Conservation (phyloP, 2,797 vertebrate species). For the Echeneis naucrates region DNA sequence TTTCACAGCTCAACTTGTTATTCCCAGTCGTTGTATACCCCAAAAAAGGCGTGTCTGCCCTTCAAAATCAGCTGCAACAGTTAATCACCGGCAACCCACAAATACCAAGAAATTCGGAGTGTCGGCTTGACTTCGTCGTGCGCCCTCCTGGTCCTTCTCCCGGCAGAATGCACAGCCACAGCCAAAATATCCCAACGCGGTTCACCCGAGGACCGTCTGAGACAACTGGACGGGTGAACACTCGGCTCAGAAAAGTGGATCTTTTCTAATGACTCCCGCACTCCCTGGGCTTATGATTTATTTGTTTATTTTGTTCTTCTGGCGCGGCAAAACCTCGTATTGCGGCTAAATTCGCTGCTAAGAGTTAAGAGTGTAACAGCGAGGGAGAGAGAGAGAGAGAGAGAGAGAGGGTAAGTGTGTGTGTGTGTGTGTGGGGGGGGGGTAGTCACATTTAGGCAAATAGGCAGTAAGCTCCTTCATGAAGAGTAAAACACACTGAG, state of each 20-base stretch:
- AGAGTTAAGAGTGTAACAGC: slow-evolving; percentile 51
- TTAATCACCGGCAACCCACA: slow-evolving; percentile 44
- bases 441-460: slow-evolving; percentile 10
- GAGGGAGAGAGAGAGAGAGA: slow-evolving; percentile 13
- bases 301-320: slow-evolving; percentile 45
- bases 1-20: slow-evolving; percentile 41
- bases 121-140: slow-evolving; percentile 57
- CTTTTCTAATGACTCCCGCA: slow-evolving; percentile 47
- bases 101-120: slow-evolving; percentile 28
- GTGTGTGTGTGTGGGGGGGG: neutral
- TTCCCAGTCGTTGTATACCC: slow-evolving; percentile 53
- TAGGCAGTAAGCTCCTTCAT: slow-evolving; percentile 6
- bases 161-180: slow-evolving; percentile 47
- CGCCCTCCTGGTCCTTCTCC: slow-evolving; percentile 55
- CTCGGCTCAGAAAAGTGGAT: slow-evolving; percentile 48
- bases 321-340: slow-evolving; percentile 49
- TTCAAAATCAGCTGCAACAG: slow-evolving; percentile 43
- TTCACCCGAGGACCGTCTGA: slow-evolving; percentile 5
- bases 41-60: slow-evolving; percentile 43
- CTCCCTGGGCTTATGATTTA: slow-evolving; percentile 32
- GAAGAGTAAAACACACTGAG: slow-evolving; percentile 18
- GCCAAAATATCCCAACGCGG: slow-evolving; percentile 62
- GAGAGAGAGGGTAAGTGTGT: slow-evolving; percentile 16
- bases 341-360: slow-evolving; percentile 45
- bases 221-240: neutral